These are phyloP conservation scores for Parapsyche elsis DNA, from an alignment of 1,140 invertebrate genomes.

Conservation along the genomic window DNA sequence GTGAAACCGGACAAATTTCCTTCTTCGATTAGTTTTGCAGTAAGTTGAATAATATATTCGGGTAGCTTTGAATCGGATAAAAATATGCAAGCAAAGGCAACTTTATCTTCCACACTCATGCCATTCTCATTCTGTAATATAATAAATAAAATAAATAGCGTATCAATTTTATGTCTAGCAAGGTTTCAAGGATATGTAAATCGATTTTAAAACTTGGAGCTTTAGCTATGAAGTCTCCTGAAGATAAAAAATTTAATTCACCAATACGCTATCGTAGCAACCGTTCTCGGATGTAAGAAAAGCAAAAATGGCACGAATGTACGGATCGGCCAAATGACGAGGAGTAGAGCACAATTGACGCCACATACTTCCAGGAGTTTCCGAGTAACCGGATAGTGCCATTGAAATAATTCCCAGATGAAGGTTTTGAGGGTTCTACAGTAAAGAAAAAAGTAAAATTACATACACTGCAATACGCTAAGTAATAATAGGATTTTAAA, in stretches of 20 bases:
- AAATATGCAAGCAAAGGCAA: constrained; percentile 94
- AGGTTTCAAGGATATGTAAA: no score
- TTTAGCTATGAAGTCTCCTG: not conserved
- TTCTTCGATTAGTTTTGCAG: constrained; percentile 75
- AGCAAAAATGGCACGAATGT: constrained; percentile 90
- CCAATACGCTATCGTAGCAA: constrained; percentile 83
- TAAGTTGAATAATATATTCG: constrained; percentile 81
- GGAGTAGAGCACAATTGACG: constrained; percentile 80
- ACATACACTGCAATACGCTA: not conserved
- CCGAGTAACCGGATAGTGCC: constrained; percentile 89
- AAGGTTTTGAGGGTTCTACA: constrained; percentile 55
- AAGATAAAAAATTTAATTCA: constrained; percentile 62
- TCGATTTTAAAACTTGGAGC: no score
- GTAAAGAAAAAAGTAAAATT: constrained; percentile 18
- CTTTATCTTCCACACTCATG: constrained; percentile 87
- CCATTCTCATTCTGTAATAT: constrained; percentile 77
- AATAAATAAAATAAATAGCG: no score
- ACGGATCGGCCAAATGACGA: constrained; percentile 84
- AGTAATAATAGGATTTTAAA: not conserved
- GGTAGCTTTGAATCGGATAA: constrained; percentile 83
- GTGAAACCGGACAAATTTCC: constrained; percentile 89
- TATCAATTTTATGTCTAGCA: no score
- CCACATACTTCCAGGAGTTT: constrained; percentile 86
- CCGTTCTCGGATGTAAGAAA: constrained; percentile 88
- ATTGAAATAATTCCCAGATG: constrained; percentile 82